Evolutionary conservation across 2,113 vertebrate species (phyloP).

Genomic region (Odocoileus hemionus): DNA sequence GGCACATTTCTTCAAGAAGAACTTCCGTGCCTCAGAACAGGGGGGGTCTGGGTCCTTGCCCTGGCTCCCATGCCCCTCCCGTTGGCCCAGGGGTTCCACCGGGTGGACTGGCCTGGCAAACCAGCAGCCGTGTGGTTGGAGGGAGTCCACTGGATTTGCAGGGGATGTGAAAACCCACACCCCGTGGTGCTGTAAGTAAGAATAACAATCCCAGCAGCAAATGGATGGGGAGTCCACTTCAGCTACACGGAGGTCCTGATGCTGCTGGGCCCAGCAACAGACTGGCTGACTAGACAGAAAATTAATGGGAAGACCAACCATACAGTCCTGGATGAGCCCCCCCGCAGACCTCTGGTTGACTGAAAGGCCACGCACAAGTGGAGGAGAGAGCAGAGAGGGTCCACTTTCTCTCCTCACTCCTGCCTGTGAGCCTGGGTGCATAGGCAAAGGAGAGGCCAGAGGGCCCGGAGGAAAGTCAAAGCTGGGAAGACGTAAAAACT

Average conservation of each 20-base stretch:
- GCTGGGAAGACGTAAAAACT: not conserved
- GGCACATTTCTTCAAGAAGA: not conserved
- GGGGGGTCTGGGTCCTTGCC: not conserved
- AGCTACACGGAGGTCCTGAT: not conserved
- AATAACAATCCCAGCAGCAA: not conserved
- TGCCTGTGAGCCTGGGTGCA: not conserved
- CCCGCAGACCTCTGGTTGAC: not conserved
- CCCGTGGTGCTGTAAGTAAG: not conserved
- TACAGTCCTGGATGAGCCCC: not conserved
- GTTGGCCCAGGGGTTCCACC: accelerated
- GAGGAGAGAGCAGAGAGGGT: not conserved
- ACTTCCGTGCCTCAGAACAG: not conserved
- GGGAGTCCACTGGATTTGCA: not conserved
- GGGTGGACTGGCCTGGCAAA: not conserved
- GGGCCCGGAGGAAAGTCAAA: not conserved
- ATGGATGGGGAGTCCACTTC: not conserved
- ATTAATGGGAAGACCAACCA: not conserved
- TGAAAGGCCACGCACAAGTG: not conserved
- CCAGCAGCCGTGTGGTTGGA: not conserved
- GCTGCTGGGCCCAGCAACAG: not conserved
- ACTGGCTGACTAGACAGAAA: not conserved
- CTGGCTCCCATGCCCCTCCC: not conserved
- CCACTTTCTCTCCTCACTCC: not conserved
- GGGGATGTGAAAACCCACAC: not conserved
- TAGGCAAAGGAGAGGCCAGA: not conserved